Conservation (phyloP, 2,113 vertebrate genomes). For the Columbina picui region DNA sequence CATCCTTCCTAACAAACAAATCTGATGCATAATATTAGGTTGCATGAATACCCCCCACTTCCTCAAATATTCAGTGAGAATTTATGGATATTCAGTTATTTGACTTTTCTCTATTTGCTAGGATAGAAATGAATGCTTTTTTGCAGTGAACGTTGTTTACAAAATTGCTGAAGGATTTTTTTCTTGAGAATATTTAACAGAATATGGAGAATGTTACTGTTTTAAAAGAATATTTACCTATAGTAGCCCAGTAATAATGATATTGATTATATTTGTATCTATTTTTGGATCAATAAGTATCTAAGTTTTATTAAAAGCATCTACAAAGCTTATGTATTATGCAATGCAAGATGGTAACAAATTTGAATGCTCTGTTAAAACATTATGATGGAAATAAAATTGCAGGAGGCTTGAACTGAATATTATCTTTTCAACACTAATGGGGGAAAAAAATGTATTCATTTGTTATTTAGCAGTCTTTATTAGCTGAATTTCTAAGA, state of each 20-base stretch:
- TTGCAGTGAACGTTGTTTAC: not conserved
- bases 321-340: not conserved
- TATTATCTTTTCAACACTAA: not conserved
- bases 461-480: not conserved
- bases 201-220: not conserved
- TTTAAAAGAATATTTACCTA: not conserved
- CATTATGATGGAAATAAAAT: not conserved
- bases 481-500: not conserved
- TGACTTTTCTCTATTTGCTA: not conserved
- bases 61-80: conserved; percentile 22
- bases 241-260: not conserved
- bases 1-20: not conserved
- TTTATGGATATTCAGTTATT: not conserved
- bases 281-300: not conserved
- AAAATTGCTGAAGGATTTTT: not conserved
- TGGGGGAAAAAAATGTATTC: not conserved
- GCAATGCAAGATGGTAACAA: not conserved
- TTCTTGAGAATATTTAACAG: not conserved
- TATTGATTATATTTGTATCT: not conserved
- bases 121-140: not conserved
- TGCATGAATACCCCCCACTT: not conserved
- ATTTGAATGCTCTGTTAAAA: not conserved
- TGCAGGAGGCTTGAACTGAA: not conserved
- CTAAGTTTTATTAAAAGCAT: not conserved
- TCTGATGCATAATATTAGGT: not conserved